Base-by-base conservation (phyloP, 2,797 vertebrate species). In the Cryptoblepharus egeriae region DNA sequence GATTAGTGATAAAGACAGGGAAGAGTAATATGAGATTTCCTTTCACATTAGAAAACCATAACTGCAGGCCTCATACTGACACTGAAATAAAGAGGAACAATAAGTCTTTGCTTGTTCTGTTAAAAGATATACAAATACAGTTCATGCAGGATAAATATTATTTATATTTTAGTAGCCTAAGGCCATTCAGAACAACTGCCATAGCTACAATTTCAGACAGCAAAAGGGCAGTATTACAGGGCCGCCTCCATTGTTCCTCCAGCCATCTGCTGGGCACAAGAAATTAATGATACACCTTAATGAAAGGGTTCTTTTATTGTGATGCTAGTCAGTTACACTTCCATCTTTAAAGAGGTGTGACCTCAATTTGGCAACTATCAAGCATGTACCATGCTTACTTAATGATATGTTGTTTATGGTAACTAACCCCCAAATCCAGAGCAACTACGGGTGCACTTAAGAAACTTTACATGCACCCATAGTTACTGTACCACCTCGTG, bases 51-150 rank as follows among this genome's bases (percentile, higher is more conserved):
- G 71, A 84, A 85, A 55, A 87, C 80, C 81, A 68, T 81, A 88
- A 79, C 79, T 72, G 65, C 9, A 24, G 0, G 67, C 52, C 88
- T 86, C 2, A 6, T 67, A 65, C 61, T 85, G 86, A 86, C 86
- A 90, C 74, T 78, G 72, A 35, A 85, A 89, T 42, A n/a, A 85
- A 90, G 12, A 85, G 70, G 60, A 79, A n/a, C 30, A 85, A 84
- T 60, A 84, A 65, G 13, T 49, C 74, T 58, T 79, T 85, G 37
- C 81, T 84, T 86, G 74, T 69, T 83, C 1, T 2, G 16, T 69
- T 88, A 83, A 88, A 88, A 85, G 87, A 80, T 11, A 79, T 13
- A 79, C 5, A 13, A 22, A 60, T 74, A 71, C 82, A 63, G 88
- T 68, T 75, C 0, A 0, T 82, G 65, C 30, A 79, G 58, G 86